Evolutionary conservation across 2,113 vertebrate species (phyloP).

Genomic region (Poeciliopsis prolifica): DNA sequence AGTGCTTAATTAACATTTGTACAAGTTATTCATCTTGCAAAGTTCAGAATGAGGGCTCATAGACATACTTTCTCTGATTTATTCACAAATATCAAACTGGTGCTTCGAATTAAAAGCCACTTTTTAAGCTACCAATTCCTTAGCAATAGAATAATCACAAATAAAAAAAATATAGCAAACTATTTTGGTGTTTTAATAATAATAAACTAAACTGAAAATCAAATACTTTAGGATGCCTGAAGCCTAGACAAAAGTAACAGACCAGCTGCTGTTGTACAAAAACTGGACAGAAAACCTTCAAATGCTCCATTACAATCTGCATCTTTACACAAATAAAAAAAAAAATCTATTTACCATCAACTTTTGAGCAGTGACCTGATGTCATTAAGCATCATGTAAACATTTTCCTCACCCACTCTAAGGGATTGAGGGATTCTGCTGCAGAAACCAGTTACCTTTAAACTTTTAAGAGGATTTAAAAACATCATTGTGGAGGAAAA

Average conservation of each 20-base stretch:
- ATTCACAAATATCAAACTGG: constrained; percentile 4
- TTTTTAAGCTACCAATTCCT: neutral
- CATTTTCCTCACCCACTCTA: constrained; percentile 1
- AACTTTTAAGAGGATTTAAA: constrained; percentile 7
- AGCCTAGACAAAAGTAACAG: constrained; percentile 4
- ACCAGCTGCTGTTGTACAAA: constrained; percentile 20
- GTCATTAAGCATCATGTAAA: constrained; percentile 25
- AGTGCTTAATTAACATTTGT: neutral
- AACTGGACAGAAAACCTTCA: constrained; percentile 25
- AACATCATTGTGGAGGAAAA: constrained; percentile 1
- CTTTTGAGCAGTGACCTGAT: constrained; percentile 2
- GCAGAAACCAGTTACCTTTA: constrained; percentile 10
- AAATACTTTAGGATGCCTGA: neutral
- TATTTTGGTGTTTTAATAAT: constrained; percentile 13
- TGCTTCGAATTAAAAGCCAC: neutral
- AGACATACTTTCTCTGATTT: neutral
- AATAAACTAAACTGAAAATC: neutral
- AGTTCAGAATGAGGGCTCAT: neutral
- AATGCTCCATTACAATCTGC: constrained; percentile 11
- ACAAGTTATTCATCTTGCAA: neutral
- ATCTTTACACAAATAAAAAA: constrained; percentile 1
- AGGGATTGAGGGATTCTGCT: neutral
- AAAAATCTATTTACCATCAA: constrained; percentile 6
- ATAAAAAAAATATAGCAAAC: constrained; percentile 6
- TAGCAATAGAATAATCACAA: constrained; percentile 2